These are phyloP conservation scores for Mercenaria mercenaria DNA, from an alignment of 1,140 invertebrate genomes.

Conservation along the genomic window DNA sequence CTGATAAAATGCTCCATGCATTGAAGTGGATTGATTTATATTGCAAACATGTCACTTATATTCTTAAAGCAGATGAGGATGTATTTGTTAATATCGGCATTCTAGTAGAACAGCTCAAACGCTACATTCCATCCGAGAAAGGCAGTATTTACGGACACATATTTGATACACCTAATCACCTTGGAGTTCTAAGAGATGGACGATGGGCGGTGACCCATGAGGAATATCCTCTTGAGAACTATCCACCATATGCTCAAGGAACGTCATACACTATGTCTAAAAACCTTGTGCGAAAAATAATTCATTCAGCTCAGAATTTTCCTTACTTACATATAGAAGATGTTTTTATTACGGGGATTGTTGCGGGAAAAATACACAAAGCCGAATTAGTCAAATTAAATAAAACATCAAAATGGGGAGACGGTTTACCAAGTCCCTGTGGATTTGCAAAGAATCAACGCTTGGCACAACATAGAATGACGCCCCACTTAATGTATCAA, in stretches of 20 bases:
- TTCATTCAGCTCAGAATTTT: not conserved
- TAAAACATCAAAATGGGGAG: not conserved
- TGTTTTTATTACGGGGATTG: constrained; percentile 23
- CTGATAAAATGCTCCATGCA: constrained; percentile 57
- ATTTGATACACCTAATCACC: not conserved
- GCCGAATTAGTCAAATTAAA: not conserved
- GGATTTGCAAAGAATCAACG: not conserved
- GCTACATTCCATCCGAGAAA: not conserved
- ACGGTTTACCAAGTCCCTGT: not conserved
- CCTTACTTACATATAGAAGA: constrained; percentile 51
- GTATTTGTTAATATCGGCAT: constrained; percentile 13
- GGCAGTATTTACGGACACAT: not conserved
- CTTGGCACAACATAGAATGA: not conserved
- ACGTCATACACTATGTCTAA: not conserved
- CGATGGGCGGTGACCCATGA: not conserved
- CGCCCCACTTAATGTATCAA: not conserved
- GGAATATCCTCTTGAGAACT: not conserved
- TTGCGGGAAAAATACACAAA: not conserved
- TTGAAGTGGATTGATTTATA: constrained; percentile 46
- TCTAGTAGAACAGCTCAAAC: not conserved
- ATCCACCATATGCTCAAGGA: constrained; percentile 9
- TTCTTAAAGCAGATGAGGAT: constrained; percentile 56
- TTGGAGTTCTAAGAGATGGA: not conserved
- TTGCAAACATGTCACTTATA: constrained; percentile 48
- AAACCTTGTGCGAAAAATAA: constrained; percentile 10